Percentiles rank a stretch among this genome's conserved stretches.
Evolutionary conservation across 2,797 vertebrate species (phyloP).

Genomic region (Phalloptychus januarius): DNA sequence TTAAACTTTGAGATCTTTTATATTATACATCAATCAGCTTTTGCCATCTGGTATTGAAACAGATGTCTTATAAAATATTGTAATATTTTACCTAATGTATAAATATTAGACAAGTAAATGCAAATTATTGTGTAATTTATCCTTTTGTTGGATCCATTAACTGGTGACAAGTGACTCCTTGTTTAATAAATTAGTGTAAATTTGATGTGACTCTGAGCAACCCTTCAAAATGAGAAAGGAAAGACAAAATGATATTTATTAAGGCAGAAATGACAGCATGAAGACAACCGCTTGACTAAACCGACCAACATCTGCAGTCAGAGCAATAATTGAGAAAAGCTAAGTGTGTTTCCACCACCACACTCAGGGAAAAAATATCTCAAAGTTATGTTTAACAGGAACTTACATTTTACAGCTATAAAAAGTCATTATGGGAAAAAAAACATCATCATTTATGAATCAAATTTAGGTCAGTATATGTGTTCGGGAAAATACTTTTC

Average conservation of each 20-base stretch:
- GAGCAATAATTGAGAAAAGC: not conserved
- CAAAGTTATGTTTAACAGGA: not conserved
- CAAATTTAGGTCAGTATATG: not conserved
- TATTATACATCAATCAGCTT: not conserved
- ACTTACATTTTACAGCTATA: not conserved
- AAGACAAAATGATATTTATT: not conserved
- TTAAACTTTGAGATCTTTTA: not conserved
- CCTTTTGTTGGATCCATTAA: too few species aligned
- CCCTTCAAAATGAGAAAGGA: not conserved
- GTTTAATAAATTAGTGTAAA: not conserved
- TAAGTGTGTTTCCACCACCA: not conserved
- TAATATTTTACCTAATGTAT: too few species aligned
- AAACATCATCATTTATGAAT: not conserved
- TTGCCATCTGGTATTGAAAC: too few species aligned
- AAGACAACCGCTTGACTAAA: not conserved
- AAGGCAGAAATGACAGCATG: not conserved
- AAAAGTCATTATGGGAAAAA: not conserved
- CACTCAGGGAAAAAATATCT: not conserved
- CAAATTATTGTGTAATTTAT: too few species aligned
- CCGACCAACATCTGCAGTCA: not conserved
- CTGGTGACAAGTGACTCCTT: not conserved
- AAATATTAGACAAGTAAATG: too few species aligned
- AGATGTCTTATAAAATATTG: too few species aligned
- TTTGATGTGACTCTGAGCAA: not conserved
- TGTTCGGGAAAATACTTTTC: conserved; percentile 8